Percentiles rank a stretch among this genome's conserved stretches.
phyloP scores from a whole-genome alignment of 1,140 invertebrate genomes.

The Drosophila nikananu region DNA sequence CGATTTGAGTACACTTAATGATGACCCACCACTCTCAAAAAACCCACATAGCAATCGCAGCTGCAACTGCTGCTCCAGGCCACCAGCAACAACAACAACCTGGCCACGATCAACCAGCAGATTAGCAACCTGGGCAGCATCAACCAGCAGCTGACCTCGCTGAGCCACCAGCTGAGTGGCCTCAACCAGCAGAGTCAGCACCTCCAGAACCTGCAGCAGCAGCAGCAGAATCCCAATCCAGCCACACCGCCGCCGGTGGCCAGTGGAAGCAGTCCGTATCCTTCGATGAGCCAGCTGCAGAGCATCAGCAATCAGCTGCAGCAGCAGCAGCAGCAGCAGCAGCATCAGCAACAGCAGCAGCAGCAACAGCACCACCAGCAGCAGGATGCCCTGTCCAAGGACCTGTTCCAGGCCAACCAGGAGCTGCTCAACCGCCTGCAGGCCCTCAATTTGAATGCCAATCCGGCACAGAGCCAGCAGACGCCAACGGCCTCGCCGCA shows the following conservation, averaged over 20 bases:
- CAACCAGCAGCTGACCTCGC: conserved; percentile 82
- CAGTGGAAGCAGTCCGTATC: conserved; percentile 60
- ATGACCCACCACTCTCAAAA: conserved; percentile 16
- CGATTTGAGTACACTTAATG: conserved; percentile 37
- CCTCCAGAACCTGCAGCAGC: conserved; percentile 77
- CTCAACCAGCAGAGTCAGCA: conserved; percentile 85
- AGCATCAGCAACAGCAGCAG: conserved; percentile 74
- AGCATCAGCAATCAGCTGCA: conserved; percentile 78
- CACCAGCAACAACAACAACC: conserved; percentile 83
- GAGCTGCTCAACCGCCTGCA: conserved; percentile 88
- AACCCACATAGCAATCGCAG: conserved; percentile 63
- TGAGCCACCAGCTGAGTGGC: conserved; percentile 82
- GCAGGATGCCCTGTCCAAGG: conserved; percentile 79
- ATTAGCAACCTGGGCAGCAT: conserved; percentile 84
- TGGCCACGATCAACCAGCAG: conserved; percentile 84
- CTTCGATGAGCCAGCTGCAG: conserved; percentile 79
- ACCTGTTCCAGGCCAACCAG: conserved; percentile 85
- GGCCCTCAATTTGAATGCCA: conserved; percentile 85
- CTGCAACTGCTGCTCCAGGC: conserved; percentile 81
- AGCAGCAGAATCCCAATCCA: conserved; percentile 68
- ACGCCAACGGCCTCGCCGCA: conserved; percentile 57
- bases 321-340: conserved; percentile 58
- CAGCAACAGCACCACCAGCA: conserved; percentile 68
- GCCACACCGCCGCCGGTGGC: conserved; percentile 51
- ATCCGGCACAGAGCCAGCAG: conserved; percentile 46